phyloP scores from a whole-genome alignment of 2,113 vertebrate genomes.

The Tetrax tetrax region DNA sequence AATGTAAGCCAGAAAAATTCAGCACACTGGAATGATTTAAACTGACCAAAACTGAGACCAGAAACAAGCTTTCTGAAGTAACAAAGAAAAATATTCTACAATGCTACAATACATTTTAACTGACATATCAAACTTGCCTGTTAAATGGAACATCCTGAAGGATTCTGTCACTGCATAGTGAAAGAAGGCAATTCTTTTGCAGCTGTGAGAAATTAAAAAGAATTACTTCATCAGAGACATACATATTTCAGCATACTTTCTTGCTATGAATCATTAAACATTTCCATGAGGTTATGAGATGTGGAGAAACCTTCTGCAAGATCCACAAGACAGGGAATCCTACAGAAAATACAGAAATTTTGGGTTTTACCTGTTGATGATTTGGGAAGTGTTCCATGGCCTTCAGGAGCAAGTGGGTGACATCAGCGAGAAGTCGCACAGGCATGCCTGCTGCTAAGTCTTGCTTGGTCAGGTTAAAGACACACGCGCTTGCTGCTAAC shows the following conservation, averaged over 20 bases:
- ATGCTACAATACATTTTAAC: background rate
- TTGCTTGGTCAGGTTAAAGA: conserved; percentile 98
- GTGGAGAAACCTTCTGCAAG: background rate
- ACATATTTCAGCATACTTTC: background rate
- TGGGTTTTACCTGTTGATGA: conserved; percentile 85
- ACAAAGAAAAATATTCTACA: background rate
- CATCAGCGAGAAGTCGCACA: conserved; percentile 87
- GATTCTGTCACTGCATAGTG: conserved; percentile 97
- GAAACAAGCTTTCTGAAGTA: background rate
- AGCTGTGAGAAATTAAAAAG: conserved; percentile 76
- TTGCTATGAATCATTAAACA: background rate
- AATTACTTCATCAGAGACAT: background rate
- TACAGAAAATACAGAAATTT: background rate
- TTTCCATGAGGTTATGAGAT: background rate
- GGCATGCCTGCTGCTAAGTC: conserved; percentile 95
- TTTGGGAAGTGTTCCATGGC: conserved; percentile 99
- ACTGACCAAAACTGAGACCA: background rate
- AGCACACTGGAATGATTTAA: background rate
- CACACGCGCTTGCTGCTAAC: conserved; percentile 95
- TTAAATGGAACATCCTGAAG: conserved; percentile 99
- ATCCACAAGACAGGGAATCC: background rate
- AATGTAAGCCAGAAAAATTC: background rate
- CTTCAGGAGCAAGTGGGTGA: conserved; percentile 93
- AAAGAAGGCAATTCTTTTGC: conserved; percentile 98
- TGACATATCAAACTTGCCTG: conserved; percentile 78